Conservation (phyloP, 1,140 invertebrate species). For the Arctopsyche grandis region DNA sequence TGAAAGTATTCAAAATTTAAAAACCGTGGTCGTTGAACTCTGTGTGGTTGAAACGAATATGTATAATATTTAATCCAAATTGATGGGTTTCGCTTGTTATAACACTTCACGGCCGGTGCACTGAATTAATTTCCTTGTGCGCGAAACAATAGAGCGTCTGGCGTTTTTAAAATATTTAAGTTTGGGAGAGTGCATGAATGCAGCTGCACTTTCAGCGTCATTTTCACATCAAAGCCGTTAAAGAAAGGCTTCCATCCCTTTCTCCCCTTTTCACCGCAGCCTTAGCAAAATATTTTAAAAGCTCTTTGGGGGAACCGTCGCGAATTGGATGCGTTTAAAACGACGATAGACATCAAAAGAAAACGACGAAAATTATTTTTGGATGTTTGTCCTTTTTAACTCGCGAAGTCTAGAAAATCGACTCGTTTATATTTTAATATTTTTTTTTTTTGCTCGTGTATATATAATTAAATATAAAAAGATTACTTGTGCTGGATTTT, state of each 20-base stretch:
- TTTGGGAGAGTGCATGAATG: background rate
- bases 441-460: no score
- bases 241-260: background rate
- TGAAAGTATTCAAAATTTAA: no score
- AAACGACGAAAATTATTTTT: background rate
- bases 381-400: no score
- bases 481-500: no score
- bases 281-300: conserved; percentile 13
- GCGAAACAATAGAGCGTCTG: conserved; percentile 9
- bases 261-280: background rate
- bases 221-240: background rate
- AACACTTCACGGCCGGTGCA: background rate
- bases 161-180: conserved; percentile 27
- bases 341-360: conserved; percentile 4
- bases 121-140: conserved; percentile 34
- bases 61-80: no score
- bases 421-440: no score
- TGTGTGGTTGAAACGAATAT: no score
- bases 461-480: no score
- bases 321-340: conserved; percentile 11
- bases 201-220: conserved; percentile 1
- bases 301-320: background rate
- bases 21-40: no score
- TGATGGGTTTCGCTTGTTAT: background rate
- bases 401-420: no score